Percentiles rank a stretch among this genome's conserved stretches.
Evolutionary conservation across 2,888 invertebrate species (phyloP).

Genomic region (Cryptops parisi): DNA sequence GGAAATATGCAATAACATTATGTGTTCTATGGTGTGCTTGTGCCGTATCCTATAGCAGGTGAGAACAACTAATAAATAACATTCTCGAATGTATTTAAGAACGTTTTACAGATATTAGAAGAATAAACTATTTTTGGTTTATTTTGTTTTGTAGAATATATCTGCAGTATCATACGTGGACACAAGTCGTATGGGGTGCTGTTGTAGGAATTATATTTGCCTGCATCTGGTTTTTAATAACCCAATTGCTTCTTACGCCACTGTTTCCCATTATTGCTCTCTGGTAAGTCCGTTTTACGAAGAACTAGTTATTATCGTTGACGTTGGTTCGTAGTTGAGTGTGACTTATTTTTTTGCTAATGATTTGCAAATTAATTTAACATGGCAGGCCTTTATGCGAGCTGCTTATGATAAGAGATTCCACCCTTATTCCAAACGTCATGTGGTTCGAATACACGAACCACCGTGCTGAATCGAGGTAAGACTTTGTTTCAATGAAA

Average conservation of each 20-base stretch:
- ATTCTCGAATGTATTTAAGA: too few species aligned
- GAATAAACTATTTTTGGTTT: too few species aligned
- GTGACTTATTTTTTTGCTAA: too few species aligned
- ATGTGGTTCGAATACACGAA: conserved; percentile 88
- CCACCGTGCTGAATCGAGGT: conserved; percentile 58
- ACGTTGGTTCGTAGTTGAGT: too few species aligned
- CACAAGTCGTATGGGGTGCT: conserved; percentile 66
- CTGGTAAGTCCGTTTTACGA: conserved; percentile 52
- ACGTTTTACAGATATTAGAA: too few species aligned
- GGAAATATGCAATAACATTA: conserved; percentile 34
- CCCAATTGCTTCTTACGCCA: conserved; percentile 65
- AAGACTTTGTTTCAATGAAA: too few species aligned
- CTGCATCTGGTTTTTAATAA: conserved; percentile 63
- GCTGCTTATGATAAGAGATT: conserved; percentile 69
- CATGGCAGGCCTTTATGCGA: conserved; percentile 77
- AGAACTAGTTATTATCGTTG: too few species aligned
- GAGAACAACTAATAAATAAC: conserved; percentile 17
- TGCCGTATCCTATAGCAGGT: conserved; percentile 32
- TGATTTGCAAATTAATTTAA: too few species aligned
- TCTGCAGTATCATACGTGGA: conserved; percentile 66
- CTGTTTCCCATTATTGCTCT: conserved; percentile 69
- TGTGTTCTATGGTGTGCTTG: conserved; percentile 24
- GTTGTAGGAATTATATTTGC: conserved; percentile 58
- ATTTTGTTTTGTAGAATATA: conserved; percentile 54
- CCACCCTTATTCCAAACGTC: conserved; percentile 79